phyloP scores from a whole-genome alignment of 1,140 invertebrate species.

The Papilio dardanus region DNA sequence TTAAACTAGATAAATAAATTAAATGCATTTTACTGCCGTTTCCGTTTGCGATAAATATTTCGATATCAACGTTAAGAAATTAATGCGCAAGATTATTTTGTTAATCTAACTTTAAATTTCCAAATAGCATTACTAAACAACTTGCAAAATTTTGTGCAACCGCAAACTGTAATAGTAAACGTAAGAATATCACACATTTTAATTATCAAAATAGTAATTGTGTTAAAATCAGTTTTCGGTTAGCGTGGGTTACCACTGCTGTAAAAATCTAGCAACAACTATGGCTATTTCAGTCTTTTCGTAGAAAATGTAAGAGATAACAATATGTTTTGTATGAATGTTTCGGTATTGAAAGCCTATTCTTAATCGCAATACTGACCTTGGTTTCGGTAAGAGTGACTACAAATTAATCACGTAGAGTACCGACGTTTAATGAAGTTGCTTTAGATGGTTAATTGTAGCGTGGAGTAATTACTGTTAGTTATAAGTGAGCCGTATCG shows the following conservation, averaged over 20 bases:
- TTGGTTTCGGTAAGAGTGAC: slow-evolving; percentile 24
- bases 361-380: slow-evolving; percentile 10
- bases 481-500: slow-evolving; percentile 52
- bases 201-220: slow-evolving; percentile 22
- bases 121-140: slow-evolving; percentile 13
- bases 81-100: slow-evolving; percentile 1
- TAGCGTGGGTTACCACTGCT: not conserved
- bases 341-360: no score
- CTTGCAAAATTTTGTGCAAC: slow-evolving; percentile 30
- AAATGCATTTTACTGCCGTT: not conserved
- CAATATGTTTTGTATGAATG: not conserved
- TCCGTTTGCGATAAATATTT: not conserved
- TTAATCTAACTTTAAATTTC: not conserved
- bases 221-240: not conserved
- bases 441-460: slow-evolving; percentile 41
- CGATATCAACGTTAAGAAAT: not conserved
- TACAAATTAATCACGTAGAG: slow-evolving; percentile 14
- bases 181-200: slow-evolving; percentile 1
- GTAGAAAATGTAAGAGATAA: not conserved
- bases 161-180: slow-evolving; percentile 7
- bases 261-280: not conserved
- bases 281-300: not conserved
- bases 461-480: slow-evolving; percentile 64
- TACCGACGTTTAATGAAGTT: slow-evolving; percentile 48
- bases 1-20: not conserved